These are phyloP conservation scores for Eupeodes luniger DNA, from an alignment of 2,888 invertebrate genomes.

Conservation along the genomic window DNA sequence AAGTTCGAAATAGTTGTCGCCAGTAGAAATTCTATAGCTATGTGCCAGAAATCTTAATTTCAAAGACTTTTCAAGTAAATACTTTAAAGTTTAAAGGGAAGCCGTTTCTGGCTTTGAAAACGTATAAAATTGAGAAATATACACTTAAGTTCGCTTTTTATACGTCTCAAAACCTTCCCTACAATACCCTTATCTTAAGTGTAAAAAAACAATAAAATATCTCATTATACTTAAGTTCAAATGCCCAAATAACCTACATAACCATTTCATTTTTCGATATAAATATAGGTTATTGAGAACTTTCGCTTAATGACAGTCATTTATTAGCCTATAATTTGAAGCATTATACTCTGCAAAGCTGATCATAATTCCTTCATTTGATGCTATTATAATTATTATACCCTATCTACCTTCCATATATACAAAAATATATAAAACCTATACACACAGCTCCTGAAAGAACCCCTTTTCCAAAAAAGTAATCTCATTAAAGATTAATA, in stretches of 20 bases:
- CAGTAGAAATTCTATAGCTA: too few species aligned
- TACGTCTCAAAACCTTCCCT: too few species aligned
- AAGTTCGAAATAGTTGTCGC: too few species aligned
- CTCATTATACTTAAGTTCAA: neutral
- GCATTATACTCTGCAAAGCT: constrained; percentile 18
- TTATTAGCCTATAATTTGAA: constrained; percentile 21
- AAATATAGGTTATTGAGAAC: constrained; percentile 12
- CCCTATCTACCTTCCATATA: neutral
- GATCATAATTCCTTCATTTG: constrained; percentile 14
- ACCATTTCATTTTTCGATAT: neutral
- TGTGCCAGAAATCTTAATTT: too few species aligned
- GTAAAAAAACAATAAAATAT: neutral
- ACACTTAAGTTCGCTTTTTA: too few species aligned
- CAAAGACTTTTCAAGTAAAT: too few species aligned
- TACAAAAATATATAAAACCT: neutral
- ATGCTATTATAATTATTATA: constrained; percentile 10
- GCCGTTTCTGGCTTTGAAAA: too few species aligned
- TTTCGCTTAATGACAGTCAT: constrained; percentile 23
- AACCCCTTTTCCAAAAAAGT: neutral
- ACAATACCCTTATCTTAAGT: too few species aligned
- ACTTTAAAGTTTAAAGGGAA: too few species aligned
- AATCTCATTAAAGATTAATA: constrained; percentile 40
- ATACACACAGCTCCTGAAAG: neutral
- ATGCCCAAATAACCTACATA: neutral
- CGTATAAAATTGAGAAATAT: too few species aligned